Evolutionary conservation across 2,888 invertebrate species (phyloP), one percentile per base, ranked within the genome.

Genomic region (Pollenia angustigena): DNA sequence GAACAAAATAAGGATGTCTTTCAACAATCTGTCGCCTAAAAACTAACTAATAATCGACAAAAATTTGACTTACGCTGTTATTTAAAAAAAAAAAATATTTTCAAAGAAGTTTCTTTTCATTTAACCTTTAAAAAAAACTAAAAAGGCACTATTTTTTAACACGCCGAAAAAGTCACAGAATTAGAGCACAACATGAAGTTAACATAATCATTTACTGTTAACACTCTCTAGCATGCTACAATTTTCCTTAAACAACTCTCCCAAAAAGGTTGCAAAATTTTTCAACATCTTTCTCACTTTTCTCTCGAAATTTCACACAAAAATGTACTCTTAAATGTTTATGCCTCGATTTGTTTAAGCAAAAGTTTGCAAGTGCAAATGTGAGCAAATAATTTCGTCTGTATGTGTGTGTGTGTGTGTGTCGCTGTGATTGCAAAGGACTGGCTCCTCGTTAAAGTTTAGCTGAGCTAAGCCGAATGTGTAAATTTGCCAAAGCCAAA

Each of bases 191-290:
- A 58, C 14, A 23, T 14, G 14, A 0, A 0, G 2, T 12, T 16
- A 66, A 60, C 58, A 58, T 23, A 14, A 9, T 12, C 1, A 16
- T 18, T 4, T 16, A 18, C 1, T 0, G 1, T 23, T 23, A 78
- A 76, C 46, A 71, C 58, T 71, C 71, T 71, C 71, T 83, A 64
- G 44, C 74, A 80, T 80, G 79, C n/a, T 14, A 46, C 18, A 60
- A 46, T 48, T 69, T 52, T 10, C 0, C 2, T 14, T 10, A 23
- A 62, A 44, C 12, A 80, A 52, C 52, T 71, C 71, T 52, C 52
- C 9, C 44, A 54, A 69, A 78, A 78, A 48, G 4, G 14, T 8
- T 23, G 18, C 18, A 64, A 76, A 66, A 42, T 48, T 68, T 46
- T 1, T 0, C 48, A 52, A 54, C 18, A n/a, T 14, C 18, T 1